These are phyloP conservation scores for Melitaea athalia DNA, from an alignment of 2,888 invertebrate species.

Conservation along the genomic window DNA sequence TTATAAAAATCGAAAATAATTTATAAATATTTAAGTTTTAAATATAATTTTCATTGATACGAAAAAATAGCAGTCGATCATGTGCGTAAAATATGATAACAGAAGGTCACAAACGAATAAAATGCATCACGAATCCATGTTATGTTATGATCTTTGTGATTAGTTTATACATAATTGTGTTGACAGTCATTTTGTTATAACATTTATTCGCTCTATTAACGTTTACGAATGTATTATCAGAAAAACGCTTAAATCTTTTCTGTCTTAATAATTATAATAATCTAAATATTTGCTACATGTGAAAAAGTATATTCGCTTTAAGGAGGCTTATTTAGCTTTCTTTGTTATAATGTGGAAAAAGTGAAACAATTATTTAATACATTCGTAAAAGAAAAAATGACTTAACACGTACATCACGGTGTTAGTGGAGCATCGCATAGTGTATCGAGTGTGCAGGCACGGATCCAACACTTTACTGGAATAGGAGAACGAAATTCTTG, in stretches of 20 bases:
- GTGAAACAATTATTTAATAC: too few species aligned
- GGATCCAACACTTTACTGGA: not conserved
- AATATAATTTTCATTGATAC: not conserved
- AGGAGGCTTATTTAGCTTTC: too few species aligned
- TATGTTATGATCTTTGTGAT: not conserved
- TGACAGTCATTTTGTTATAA: too few species aligned
- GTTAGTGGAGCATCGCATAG: not conserved
- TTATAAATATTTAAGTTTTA: not conserved
- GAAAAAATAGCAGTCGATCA: conserved; percentile 2
- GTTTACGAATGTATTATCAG: not conserved
- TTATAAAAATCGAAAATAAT: not conserved
- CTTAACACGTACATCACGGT: not conserved
- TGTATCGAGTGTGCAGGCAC: not conserved
- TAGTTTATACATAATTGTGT: not conserved
- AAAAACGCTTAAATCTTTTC: not conserved
- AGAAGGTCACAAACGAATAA: not conserved
- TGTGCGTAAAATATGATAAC: not conserved
- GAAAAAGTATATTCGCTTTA: too few species aligned
- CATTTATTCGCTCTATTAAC: not conserved
- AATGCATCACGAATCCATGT: not conserved
- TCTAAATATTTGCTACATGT: too few species aligned
- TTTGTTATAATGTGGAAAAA: too few species aligned
- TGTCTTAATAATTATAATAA: too few species aligned
- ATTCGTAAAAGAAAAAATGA: not conserved
- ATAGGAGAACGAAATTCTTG: not conserved